Evolutionary conservation across 1,140 invertebrate genomes (phyloP), one percentile per base, ranked within the genome.

Genomic region (Drosophila elegans): DNA sequence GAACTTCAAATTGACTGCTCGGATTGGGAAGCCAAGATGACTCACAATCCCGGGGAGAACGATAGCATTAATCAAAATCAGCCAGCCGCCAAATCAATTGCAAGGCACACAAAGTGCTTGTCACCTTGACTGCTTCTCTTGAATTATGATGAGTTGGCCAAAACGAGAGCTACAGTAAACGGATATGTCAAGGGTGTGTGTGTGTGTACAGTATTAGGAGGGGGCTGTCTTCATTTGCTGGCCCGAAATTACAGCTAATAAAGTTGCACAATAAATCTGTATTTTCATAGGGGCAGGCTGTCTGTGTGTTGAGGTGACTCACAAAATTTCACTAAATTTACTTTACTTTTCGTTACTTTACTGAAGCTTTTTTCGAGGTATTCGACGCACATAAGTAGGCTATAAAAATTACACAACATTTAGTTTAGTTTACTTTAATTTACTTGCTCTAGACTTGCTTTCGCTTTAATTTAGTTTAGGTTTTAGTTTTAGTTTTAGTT

Each of bases 321-420:
- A 79, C 67, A 80, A 71, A 83, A 84, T 85, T 83, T 79, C 60
- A 51, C 79, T 83, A 83, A 68, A 69, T 78, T 49, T 85, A 78
- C 59, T 76, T 76, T 72, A 57, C 16, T 63, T 76, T 44, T 44
- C 45, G 32, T 76, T 61, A 74, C 49, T 84, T 57, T 74, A 38
- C 80, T 84, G 80, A 84, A 79, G 75, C 80, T 74, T 78, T 42
- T 52, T 55, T 56, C 81, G 80, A 83, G 80, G 80, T 83, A 84
- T 73, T 62, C 52, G 54, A 67, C 61, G 59, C 67, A 55, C 51
- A 71, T 73, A 71, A 56, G 73, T 78, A 74, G 72, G 73, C 83
- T 89, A 83, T 88, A 77, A 88, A 88, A 88, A 89, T 76, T 44
- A 88, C 84, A 88, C 83, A 89, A 86, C 83, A 86, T 86, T 80